A percentile compares a stretch with the other conserved stretches of the same genome.
Evolutionary conservation across 2,888 invertebrate species (phyloP).

Genomic region (Lacanobia wlatinum): DNA sequence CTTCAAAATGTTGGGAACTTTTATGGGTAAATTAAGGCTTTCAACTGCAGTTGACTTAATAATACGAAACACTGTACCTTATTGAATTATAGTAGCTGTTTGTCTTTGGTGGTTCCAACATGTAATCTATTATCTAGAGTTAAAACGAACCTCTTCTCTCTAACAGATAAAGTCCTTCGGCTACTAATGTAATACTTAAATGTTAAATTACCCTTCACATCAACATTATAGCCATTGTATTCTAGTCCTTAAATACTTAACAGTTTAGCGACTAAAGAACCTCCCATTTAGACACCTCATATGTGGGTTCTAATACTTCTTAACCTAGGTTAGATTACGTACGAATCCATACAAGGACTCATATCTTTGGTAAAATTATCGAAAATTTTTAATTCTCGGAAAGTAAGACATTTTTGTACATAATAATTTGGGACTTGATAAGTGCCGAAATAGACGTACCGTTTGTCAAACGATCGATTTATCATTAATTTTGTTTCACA

Average conservation of each 20-base stretch:
- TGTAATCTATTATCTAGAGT: slow-evolving; percentile 43
- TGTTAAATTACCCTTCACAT: slow-evolving; percentile 53
- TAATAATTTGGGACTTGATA: slow-evolving; percentile 48
- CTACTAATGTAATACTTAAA: slow-evolving; percentile 57
- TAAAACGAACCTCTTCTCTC: slow-evolving; percentile 63
- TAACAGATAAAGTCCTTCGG: slow-evolving; percentile 68
- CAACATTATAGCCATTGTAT: slow-evolving; percentile 45
- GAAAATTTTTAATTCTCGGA: slow-evolving; percentile 71
- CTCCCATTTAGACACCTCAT: slow-evolving; percentile 45
- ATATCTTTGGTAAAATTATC: slow-evolving; percentile 77
- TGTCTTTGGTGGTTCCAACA: slow-evolving; percentile 51
- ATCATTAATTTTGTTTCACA: slow-evolving; percentile 34
- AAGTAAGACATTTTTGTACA: slow-evolving; percentile 64
- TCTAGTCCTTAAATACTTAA: slow-evolving; percentile 48
- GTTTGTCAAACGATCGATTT: slow-evolving; percentile 16
- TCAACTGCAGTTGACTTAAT: slow-evolving; percentile 11
- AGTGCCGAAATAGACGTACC: slow-evolving; percentile 54
- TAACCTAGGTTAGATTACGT: slow-evolving; percentile 59
- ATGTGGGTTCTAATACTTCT: slow-evolving; percentile 51
- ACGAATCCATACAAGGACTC: slow-evolving; percentile 70
- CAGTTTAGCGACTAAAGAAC: slow-evolving; percentile 34
- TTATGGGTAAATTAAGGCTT: slow-evolving; percentile 9
- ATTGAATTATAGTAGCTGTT: slow-evolving; percentile 28
- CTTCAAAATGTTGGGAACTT: slow-evolving; percentile 2
- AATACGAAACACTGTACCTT: slow-evolving; percentile 11